phyloP scores from a whole-genome alignment of 1,140 invertebrate species.

The Pseudachorutes palmiensis region DNA sequence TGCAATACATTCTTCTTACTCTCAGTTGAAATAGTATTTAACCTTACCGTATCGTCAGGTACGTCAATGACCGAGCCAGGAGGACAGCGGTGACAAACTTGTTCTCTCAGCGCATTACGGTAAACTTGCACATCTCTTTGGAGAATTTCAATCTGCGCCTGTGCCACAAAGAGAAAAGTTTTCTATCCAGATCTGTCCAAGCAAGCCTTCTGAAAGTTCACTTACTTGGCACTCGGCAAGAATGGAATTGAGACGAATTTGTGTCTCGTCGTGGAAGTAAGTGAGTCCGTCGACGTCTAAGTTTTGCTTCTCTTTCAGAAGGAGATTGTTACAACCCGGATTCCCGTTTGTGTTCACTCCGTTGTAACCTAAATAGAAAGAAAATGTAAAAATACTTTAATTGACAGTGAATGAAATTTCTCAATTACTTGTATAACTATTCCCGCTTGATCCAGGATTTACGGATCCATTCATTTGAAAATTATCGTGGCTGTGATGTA shows the following conservation, averaged over 20 bases:
- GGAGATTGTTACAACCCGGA: not conserved
- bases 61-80: conserved; percentile 43
- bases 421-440: conserved; percentile 14
- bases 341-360: not conserved
- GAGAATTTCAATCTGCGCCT: conserved; percentile 60
- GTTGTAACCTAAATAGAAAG: conserved; percentile 40
- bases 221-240: conserved; percentile 65
- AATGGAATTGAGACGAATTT: conserved; percentile 68
- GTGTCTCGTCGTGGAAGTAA: conserved; percentile 64
- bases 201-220: too few species aligned
- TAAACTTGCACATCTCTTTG: conserved; percentile 62
- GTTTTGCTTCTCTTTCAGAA: conserved; percentile 9
- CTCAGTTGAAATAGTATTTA: not conserved
- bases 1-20: too few species aligned
- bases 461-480: conserved; percentile 7
- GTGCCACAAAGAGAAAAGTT: conserved; percentile 32
- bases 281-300: conserved; percentile 68
- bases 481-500: not conserved
- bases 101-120: conserved; percentile 58
- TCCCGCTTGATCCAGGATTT: conserved; percentile 16
- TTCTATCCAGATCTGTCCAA: too few species aligned
- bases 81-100: conserved; percentile 56
- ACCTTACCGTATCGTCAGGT: conserved; percentile 53
- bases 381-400: conserved; percentile 39
- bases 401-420: not conserved